phyloP scores from a whole-genome alignment of 2,888 invertebrate genomes.

The Apotomis capreana region DNA sequence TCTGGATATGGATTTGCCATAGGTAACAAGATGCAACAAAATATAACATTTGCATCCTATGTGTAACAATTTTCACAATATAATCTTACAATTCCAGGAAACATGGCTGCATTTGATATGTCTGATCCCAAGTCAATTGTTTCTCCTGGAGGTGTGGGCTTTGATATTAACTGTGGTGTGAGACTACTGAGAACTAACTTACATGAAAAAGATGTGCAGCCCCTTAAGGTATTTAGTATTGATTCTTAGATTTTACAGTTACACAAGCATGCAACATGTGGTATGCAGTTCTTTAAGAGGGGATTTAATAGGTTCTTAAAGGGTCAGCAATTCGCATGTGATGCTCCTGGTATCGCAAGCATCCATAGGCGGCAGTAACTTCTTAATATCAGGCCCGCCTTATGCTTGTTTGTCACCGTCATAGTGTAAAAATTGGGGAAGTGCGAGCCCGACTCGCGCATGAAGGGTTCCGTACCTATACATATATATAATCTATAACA shows the following conservation, averaged over 20 bases:
- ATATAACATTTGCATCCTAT: background rate
- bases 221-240: constrained; percentile 87
- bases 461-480: too few relatives aligned
- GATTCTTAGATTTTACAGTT: background rate
- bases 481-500: too few relatives aligned
- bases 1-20: constrained; percentile 99
- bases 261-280: too few relatives aligned
- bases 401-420: too few relatives aligned
- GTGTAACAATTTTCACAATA: constrained; percentile 11
- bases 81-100: constrained; percentile 83
- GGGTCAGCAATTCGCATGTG: too few relatives aligned
- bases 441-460: too few relatives aligned
- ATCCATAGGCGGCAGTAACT: too few relatives aligned
- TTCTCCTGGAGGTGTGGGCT: constrained; percentile 99
- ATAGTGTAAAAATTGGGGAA: too few relatives aligned
- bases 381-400: too few relatives aligned
- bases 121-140: constrained; percentile 95
- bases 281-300: too few relatives aligned
- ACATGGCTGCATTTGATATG: constrained; percentile 99
- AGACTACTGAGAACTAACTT: constrained; percentile 97
- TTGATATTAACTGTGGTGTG: constrained; percentile 99
- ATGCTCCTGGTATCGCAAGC: too few relatives aligned
- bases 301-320: too few relatives aligned
- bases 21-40: constrained; percentile 75
- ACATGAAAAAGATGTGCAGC: constrained; percentile 94